Evolutionary conservation across 1,140 invertebrate species (phyloP).

Genomic region (Belonocnema kinseyi): DNA sequence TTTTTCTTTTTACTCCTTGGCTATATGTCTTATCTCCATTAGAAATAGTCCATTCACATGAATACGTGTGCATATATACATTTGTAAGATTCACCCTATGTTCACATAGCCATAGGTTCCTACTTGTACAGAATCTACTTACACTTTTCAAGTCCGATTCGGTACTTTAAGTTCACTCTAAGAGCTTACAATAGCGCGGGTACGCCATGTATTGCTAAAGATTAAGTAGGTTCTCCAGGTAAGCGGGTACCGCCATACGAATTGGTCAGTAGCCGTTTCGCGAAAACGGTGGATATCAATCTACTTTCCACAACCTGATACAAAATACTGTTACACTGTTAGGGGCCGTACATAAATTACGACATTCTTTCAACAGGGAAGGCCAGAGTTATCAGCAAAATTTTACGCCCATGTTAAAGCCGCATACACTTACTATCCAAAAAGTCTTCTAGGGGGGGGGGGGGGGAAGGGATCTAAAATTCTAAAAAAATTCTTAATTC

Average conservation of each 20-base stretch:
- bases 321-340: no score
- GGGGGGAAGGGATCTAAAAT: no score
- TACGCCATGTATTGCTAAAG: constrained; percentile 1
- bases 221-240: constrained; percentile 1
- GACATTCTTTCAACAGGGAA: no score
- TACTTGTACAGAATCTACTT: neutral
- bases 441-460: no score
- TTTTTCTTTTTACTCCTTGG: neutral
- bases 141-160: constrained; percentile 1
- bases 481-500: no score
- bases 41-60: neutral
- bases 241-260: neutral
- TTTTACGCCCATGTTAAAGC: no score
- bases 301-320: neutral
- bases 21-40: constrained; percentile 2
- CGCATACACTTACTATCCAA: no score
- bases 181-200: neutral
- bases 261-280: neutral
- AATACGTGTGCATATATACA: neutral
- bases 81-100: neutral
- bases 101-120: neutral
- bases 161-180: neutral
- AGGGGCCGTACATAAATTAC: no score
- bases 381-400: no score
- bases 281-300: neutral